Conservation (phyloP, 2,888 invertebrate species). For the Watsonalla binaria region DNA sequence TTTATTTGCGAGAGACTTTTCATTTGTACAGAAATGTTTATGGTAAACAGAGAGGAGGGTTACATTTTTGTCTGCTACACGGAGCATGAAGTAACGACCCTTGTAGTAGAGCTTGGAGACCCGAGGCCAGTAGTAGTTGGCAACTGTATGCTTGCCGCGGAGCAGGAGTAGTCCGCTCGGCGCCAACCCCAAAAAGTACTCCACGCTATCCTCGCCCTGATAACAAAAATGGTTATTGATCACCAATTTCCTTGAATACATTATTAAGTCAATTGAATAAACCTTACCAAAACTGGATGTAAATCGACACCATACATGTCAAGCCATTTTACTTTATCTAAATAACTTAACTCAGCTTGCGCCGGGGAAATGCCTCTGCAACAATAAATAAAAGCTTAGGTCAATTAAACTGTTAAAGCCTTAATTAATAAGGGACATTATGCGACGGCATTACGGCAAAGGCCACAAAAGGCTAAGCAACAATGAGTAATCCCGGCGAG, state of each 20-base stretch:
- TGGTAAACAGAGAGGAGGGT: constrained; percentile 43
- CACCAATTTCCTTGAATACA: constrained; percentile 4
- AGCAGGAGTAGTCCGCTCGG: constrained; percentile 97
- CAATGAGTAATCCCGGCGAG: constrained; percentile 48
- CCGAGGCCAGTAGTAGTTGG: constrained; percentile 98
- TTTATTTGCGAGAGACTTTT: constrained; percentile 33
- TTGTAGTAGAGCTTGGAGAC: constrained; percentile 98
- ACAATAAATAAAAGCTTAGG: constrained; percentile 26
- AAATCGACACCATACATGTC: constrained; percentile 99
- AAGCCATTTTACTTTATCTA: constrained; percentile 98
- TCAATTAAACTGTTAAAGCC: constrained; percentile 46
- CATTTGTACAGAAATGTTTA: constrained; percentile 4
- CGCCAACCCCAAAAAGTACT: constrained; percentile 96
- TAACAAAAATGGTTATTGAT: constrained; percentile 13
- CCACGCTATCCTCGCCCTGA: constrained; percentile 97
- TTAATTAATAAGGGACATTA: constrained; percentile 49
- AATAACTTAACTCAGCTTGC: constrained; percentile 94
- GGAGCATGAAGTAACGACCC: constrained; percentile 97
- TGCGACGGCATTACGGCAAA: constrained; percentile 19
- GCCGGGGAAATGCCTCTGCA: constrained; percentile 92
- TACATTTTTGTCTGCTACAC: constrained; percentile 97
- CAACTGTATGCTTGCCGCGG: constrained; percentile 96
- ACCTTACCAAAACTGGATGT: constrained; percentile 94
- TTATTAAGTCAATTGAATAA: constrained; percentile 9
- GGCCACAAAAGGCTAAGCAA: constrained; percentile 47